Base-by-base conservation (phyloP, 2,113 vertebrate genomes). In the Probosciger aterrimus region DNA sequence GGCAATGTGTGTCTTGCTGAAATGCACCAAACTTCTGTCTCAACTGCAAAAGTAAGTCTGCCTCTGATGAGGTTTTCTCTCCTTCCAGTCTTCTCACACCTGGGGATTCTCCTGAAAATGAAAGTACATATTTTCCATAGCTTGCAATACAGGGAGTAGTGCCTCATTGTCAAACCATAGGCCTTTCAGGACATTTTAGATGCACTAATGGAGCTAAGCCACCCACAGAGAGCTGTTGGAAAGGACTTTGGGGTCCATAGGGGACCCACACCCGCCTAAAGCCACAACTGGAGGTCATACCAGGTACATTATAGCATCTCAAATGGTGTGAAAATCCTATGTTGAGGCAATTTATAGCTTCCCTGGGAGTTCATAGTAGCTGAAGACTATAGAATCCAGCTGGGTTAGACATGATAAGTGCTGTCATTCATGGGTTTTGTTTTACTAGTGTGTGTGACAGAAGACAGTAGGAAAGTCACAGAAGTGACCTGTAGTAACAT, bases 381-480 rank as follows among this genome's bases (percentile, higher is more conserved):
- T 70, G 69, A 62, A 79, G 44, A 33, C 7, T 44, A 41, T 18
- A 90, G 33, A 19, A 82, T 68, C 39, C 18, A 46, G 4, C 18
- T 23, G 43, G 2, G 27, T 39, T 52, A 43, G 39, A 65, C 3
- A 3, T 22, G 8, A 10, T 28, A 69, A 73, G 9, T 19, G 43
- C 8, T 0, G 2, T 18, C 24, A 49, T 77, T 69, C 30, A 7
- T 1, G 0, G 31, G n/a, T 16, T 76, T 35, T 46, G 11, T 39
- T 49, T 57, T 47, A 28, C 13, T 9, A 2, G 0, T 19, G 13
- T 30, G 11, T 57, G 43, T 37, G 46, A 8, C 20, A 81, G 73
- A 69, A 88, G 28, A 0, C 9, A 37, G 27, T 9, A 39, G n/a
- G 28, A 87, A 53, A 86, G 16, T 6, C 18, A 33, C 15, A 68